Percentiles rank a stretch among this genome's conserved stretches.
These are phyloP conservation scores for Corythornis madagascariensis DNA, from an alignment of 2,113 vertebrate species.

Conservation along the genomic window DNA sequence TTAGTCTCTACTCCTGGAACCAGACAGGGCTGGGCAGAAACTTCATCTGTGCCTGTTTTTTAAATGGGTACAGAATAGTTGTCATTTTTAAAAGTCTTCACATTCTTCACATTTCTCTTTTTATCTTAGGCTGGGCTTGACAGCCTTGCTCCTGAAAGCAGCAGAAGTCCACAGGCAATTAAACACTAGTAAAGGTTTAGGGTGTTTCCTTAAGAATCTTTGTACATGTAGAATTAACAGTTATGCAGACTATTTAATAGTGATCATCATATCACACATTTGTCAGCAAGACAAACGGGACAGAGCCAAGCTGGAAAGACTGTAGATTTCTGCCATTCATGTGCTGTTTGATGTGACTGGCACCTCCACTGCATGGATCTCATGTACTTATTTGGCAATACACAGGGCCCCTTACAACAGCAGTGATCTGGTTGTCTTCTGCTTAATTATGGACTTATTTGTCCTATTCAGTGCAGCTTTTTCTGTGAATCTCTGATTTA, in stretches of 20 bases:
- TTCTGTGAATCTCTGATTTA: not conserved
- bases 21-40: conserved; percentile 11
- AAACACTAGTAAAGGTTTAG: not conserved
- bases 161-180: not conserved
- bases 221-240: conserved; percentile 15
- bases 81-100: conserved; percentile 36
- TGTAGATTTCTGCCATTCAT: not conserved
- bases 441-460: not conserved
- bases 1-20: not conserved
- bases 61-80: not conserved
- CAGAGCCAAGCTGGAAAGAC: not conserved
- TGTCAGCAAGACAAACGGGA: not conserved
- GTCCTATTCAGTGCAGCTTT: not conserved
- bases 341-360: not conserved
- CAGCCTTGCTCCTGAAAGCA: not conserved
- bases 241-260: not conserved
- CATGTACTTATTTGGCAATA: not conserved
- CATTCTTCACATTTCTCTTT: conserved; percentile 45
- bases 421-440: not conserved
- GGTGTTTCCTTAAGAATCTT: conserved; percentile 6
- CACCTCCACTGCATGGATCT: not conserved
- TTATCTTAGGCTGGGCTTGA: conserved; percentile 10
- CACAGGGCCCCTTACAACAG: not conserved
- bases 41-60: not conserved
- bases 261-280: not conserved